phyloP scores from a whole-genome alignment of 2,888 invertebrate species.

The Parnassius smintheus region DNA sequence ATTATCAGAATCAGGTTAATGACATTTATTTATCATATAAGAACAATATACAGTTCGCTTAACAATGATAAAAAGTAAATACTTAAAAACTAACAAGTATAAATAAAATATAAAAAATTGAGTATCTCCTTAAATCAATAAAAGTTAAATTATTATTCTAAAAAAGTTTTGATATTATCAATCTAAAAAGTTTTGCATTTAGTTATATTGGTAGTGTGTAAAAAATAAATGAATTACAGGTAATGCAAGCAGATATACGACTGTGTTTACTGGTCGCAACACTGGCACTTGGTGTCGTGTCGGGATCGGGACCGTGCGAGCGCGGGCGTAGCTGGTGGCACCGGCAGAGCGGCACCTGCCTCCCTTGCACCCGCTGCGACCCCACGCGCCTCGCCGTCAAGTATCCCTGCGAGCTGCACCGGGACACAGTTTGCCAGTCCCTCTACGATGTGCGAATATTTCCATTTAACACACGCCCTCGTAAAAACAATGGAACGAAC shows the following conservation, averaged over 20 bases:
- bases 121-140: neutral
- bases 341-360: constrained; percentile 82
- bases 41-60: no score
- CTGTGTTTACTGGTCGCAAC: constrained; percentile 69
- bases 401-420: constrained; percentile 87
- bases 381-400: constrained; percentile 82
- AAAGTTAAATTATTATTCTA: neutral
- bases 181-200: neutral
- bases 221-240: constrained; percentile 46
- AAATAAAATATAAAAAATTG: no score
- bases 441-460: constrained; percentile 84
- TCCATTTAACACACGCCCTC: constrained; percentile 70
- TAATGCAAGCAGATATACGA: constrained; percentile 72
- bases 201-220: neutral
- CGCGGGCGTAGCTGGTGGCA: constrained; percentile 87
- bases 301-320: constrained; percentile 60
- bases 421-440: constrained; percentile 88
- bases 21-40: no score
- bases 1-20: no score
- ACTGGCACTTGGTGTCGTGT: constrained; percentile 58
- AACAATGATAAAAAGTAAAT: no score
- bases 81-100: no score
- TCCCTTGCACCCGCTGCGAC: constrained; percentile 87
- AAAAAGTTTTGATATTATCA: no score
- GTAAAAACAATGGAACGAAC: constrained; percentile 48